Conservation (phyloP, 2,797 vertebrate species). For the Spinus olivaceus region DNA sequence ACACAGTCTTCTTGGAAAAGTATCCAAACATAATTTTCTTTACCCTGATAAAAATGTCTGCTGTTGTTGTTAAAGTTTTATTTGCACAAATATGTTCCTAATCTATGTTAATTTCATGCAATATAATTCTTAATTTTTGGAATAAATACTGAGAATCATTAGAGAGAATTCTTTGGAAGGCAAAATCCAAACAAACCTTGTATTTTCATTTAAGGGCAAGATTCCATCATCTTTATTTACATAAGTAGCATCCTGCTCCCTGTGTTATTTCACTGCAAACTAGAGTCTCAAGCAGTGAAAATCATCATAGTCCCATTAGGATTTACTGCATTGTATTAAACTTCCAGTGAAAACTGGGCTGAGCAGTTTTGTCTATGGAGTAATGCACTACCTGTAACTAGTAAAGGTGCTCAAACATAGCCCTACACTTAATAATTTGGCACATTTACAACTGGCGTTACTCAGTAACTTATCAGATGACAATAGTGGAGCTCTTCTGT, state of each 20-base stretch:
- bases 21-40: constrained; percentile 14
- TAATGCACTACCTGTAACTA: constrained; percentile 9
- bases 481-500: constrained; percentile 61
- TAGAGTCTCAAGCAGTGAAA: constrained; percentile 24
- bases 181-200: not conserved
- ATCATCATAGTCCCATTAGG: not conserved
- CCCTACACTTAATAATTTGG: constrained; percentile 55
- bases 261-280: not conserved
- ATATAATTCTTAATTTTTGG: constrained; percentile 44
- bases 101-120: constrained; percentile 73
- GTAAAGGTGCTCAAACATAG: constrained; percentile 46
- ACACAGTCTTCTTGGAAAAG: constrained; percentile 8
- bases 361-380: constrained; percentile 11
- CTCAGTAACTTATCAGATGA: constrained; percentile 60
- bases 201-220: constrained; percentile 33
- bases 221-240: constrained; percentile 45
- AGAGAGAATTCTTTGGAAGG: constrained; percentile 47
- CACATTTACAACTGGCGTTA: constrained; percentile 49
- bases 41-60: constrained; percentile 36
- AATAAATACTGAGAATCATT: constrained; percentile 57
- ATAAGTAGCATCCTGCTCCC: constrained; percentile 11
- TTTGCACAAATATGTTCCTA: constrained; percentile 64
- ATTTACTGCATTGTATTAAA: not conserved
- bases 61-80: constrained; percentile 46
- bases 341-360: constrained; percentile 15